Base-by-base conservation (phyloP, 2,888 invertebrate species). In the Eudemis profundana region DNA sequence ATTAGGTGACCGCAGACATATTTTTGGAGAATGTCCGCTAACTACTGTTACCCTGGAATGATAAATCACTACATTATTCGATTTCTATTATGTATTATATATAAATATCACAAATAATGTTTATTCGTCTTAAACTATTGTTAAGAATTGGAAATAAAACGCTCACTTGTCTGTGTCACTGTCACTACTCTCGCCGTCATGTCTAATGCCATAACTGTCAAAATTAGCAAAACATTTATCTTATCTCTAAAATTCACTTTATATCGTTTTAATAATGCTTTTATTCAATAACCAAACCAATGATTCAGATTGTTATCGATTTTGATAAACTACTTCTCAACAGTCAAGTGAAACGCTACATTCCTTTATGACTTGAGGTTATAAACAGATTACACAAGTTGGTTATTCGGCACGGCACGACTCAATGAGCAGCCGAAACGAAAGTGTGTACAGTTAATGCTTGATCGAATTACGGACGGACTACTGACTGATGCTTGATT, bases 351-450 rank as follows among this genome's bases (percentile, higher is more conserved):
- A 40, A 46, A 12, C 27, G 17, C 49, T 29, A 49, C 15, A 14
- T 51, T n/a, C 33, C 29, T 1, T 49, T 27, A 21, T 56, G n/a
- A 23, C 33, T 21, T 46, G 36, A 65, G 53, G 65, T 53, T 65
- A 65, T 64, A 46, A 29, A 19, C 38, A 15, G 21, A 49, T 66
- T 66, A 53, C 67, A 53, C 59, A 67, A 67, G 59, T 63, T 46
- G 36, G 50, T 57, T 46, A 44, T 27, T 51, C 53, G 29, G 42
- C 27, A n/a, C 36, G 29, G 60, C 59, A 56, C 65, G 59, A 66
- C 49, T 54, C 54, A 61, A 49, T 54, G 61, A 65, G 51, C 40
- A 60, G 60, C 38, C 29, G 53, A 33, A 50, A 42, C 47, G 66
- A 54, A 66, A 66, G 66, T 64, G 64, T 38, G 19, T 46, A 27